Base-by-base conservation (phyloP, 2,113 vertebrate species). In the Chaetops frenatus region DNA sequence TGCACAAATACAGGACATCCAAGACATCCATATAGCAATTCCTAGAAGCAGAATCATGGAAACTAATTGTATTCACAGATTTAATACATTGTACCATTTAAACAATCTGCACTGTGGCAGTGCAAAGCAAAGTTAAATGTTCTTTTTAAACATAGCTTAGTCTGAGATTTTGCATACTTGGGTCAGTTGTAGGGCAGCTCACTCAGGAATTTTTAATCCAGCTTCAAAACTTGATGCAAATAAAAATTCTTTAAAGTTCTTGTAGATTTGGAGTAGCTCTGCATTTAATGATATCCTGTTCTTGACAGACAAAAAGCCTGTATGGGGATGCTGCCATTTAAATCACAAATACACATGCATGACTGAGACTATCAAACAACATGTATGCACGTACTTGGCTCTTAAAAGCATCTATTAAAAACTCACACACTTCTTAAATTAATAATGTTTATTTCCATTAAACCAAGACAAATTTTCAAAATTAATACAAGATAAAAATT, bases 391-490 rank as follows among this genome's bases (percentile, higher is more conserved):
- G 7, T 51, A 54, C 19, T 73, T 35, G 44, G 15, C 19, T 67
- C 54, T 79, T 77, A 33, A 4, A 78, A 44, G 10, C 5, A 31
- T 48, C 62, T 47, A 94, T 10, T 45, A 83, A 94, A 84, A 62
- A 86, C 54, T 23, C 86, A 93, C 67, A 91, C 73, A 18, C 54
- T 69, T 86, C 57, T 88, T 91, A 96, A 93, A 90, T 93, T 45
- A 95, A 19, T 94, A 79, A 85, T 29, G 31, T 98, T 98, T 98
- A 98, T 98, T 98, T 98, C 77, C 86, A 83, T 95, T 81, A 94
- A 93, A 96, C 22, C 61, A 82, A 97, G 82, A 81, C 77, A 92
- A 81, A 62, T 94, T 94, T 82, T 95, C 65, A 96, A 95, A 97
- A 92, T 96, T 71, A 96, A 94, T 80, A 66, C 92, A 95, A 93